Percentiles rank a stretch among this genome's conserved stretches.
Evolutionary conservation across 2,888 invertebrate genomes (phyloP).

Genomic region (Halictus quadricinctus): DNA sequence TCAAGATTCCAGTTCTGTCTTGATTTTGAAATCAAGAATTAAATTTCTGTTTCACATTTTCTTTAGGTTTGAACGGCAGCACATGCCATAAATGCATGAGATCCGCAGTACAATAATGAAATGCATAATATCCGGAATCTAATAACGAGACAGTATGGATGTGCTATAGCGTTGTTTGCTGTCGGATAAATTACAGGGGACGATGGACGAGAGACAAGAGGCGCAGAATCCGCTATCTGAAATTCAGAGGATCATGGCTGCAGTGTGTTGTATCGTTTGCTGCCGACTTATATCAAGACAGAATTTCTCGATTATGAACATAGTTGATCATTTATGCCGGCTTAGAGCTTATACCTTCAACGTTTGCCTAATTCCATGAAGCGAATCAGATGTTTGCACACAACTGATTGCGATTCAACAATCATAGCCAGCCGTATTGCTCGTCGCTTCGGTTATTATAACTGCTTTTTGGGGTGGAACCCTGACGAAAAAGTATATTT

Average conservation of each 20-base stretch:
- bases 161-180: background rate
- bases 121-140: constrained; percentile 1
- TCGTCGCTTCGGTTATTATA: background rate
- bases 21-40: too few relatives aligned
- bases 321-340: constrained; percentile 51
- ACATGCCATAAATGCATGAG: background rate
- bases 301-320: constrained; percentile 54
- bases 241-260: constrained; percentile 24
- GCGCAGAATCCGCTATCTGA: constrained; percentile 20
- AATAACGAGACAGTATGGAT: background rate
- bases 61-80: background rate
- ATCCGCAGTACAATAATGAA: background rate
- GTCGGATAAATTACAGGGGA: background rate
- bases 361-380: constrained; percentile 52
- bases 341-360: constrained; percentile 48
- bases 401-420: constrained; percentile 29
- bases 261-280: constrained; percentile 27
- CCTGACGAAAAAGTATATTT: too few relatives aligned
- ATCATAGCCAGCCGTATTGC: background rate
- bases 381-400: constrained; percentile 47
- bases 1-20: too few relatives aligned
- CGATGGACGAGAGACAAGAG: constrained; percentile 25
- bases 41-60: background rate
- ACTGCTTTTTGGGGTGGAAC: too few relatives aligned
- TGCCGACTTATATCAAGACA: constrained; percentile 31